Evolutionary conservation across 2,797 vertebrate genomes (phyloP), one percentile per base, ranked within the genome.

Genomic region (Coilia nasus): DNA sequence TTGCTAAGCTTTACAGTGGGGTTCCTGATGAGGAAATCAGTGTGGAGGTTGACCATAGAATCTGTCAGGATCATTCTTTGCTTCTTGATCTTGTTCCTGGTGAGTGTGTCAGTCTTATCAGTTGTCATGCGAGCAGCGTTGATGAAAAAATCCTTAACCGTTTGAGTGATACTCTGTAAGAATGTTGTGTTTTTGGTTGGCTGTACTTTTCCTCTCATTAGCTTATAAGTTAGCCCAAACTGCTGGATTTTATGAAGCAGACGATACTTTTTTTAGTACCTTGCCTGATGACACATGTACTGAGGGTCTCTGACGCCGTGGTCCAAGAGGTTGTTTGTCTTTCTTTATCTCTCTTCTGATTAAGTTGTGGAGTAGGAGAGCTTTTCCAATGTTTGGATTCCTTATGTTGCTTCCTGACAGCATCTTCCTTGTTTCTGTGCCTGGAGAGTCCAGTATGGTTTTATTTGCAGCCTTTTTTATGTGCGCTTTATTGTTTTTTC

Each of bases 61-160:
- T 87, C 86, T 23, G 84, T 84, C 56, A 85, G 82, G 54, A 86
- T 86, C 82, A 86, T 86, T 84, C 83, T 50, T 35, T 84, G 84
- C 6, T 84, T 80, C 81, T 88, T 87, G n/a, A 85, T 82, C 54
- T 85, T 88, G 17, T 88, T 88, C 21, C 82, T 78, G 14, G 56
- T 84, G 59, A 87, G 84, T 15, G 80, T 87, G 84, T 87, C 86
- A 44, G 54, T 81, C 84, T 87, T 83, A 57, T 87, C 84, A 15
- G 84, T 86, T 44, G 86, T 87, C 25, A 86, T 84, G 50, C 71
- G 59, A 56, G 57, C 28, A 41, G 80, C 64, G 41, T 83, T 83
- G 5, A 81, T 6, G 21, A 64, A 83, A 67, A 86, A 86, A n/a
- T 82, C 86, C 21, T 87, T 41, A 83, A 88, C 84, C 23, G 46